Evolutionary conservation across 1,140 invertebrate genomes (phyloP), one percentile per base, ranked within the genome.

Genomic region (Drosophila novamexicana): DNA sequence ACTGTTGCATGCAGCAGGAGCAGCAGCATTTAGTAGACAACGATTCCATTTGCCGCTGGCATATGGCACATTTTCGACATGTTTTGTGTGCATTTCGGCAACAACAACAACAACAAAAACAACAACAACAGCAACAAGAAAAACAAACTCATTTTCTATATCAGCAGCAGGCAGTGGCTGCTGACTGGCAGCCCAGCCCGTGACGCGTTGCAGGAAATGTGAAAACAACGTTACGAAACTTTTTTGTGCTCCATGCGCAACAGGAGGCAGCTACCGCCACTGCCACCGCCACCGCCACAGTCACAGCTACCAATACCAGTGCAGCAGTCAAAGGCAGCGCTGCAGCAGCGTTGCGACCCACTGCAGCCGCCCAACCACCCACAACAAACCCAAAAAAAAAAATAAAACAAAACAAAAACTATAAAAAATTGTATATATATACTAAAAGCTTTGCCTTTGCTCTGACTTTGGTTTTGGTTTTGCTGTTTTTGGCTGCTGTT

Each of bases 51-150:
- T 77, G 73, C 69, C 80, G 67, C 80, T 88, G 84, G 85, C 83
- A 88, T 89, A 85, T 89, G 84, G 84, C 84, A 89, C 84, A 89
- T 89, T 89, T 89, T 89, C 84, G 84, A 89, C 84, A 83, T 89
- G 84, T 89, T 89, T 89, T 89, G 84, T 88, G 74, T 82, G 77
- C 84, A 89, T 89, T 88, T 89, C 69, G 84, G 84, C 84, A 89
- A 65, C 82, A 74, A 69, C 56, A 75, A 49, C 68, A 70, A 44
- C 22, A 29, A 69, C 56, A 75, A 49, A 65, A 70, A 44, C 22
- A 29, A 22, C 2, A 22, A 29, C 22, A 29, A 29, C 22, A 45
- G 62, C 22, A 29, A 5, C 22, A 29, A 29, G 4, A 29, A 29
- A 5, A 5, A 53, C 34, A 49, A 65, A 18, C 63, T 53, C 61